Base-by-base conservation (phyloP, 2,113 vertebrate genomes). In the Numida meleagris region DNA sequence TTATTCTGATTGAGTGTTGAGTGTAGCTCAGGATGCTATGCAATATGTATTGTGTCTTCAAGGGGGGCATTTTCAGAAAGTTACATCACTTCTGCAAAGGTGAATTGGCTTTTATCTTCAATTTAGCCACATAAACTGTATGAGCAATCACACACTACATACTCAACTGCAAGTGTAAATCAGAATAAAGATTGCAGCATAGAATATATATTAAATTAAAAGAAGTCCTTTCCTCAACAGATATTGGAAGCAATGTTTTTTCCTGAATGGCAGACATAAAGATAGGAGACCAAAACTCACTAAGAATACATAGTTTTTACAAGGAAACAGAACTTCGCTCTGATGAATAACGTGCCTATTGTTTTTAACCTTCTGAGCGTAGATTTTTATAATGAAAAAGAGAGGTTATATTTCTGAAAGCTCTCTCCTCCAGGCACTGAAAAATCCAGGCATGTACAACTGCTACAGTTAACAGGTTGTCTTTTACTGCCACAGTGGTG, bases 141-240 rank as follows among this genome's bases (percentile, higher is more conserved):
- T 25, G 11, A 86, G 6, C 12, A 74, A 58, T 73, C 77, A 23
- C 0, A 0, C 9, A 55, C 4, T n/a, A 61, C 9, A 2, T 43
- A 51, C 53, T 19, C 79, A 45, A 42, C 42, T 77, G 34, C 2
- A 57, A 58, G 33, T 29, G 4, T 55, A 86, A 94, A 72, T 7
- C 50, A 67, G 12, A 77, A 5, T 36, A 62, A 34, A 59, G 34
- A 74, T 6, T 63, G 50, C 8, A 45, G 7, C 4, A n/a, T 77
- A 55, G 59, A 85, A 82, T 80, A 10, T 58, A 3, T 19, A 55
- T 16, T 15, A 5, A 68, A 18, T 11, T 9, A 33, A 68, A 72
- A 48, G 15, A 0, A 31, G 9, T 34, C 55, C 2, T 68, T 77
- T 79, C 38, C 27, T 79, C 14, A 43, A 3, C 43, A 57, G 36